These are phyloP conservation scores for Adelognathus sp. DNA, from an alignment of 2,888 invertebrate species.

Conservation along the genomic window DNA sequence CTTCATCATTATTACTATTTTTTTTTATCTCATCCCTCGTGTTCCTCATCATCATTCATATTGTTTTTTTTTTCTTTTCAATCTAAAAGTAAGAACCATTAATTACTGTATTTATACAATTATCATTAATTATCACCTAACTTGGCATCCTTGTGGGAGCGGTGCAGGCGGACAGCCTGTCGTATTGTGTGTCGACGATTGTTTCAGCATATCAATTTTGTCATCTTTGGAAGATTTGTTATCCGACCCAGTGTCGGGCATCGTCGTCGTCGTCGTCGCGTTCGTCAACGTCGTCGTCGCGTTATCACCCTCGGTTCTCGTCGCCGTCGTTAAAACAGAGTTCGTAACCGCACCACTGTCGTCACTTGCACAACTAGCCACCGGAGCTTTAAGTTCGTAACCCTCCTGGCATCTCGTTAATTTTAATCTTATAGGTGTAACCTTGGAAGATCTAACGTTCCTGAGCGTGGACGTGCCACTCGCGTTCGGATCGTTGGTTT, in stretches of 20 bases:
- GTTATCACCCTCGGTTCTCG: slow-evolving; percentile 64
- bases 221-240: slow-evolving; percentile 70
- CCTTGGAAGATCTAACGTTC: slow-evolving; percentile 86
- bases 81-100: slow-evolving; percentile 68
- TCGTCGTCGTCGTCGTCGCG: slow-evolving; percentile 57
- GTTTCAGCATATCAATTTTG: slow-evolving; percentile 62
- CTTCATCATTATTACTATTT: slow-evolving; percentile 28
- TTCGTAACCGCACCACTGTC: slow-evolving; percentile 55
- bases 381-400: slow-evolving; percentile 82
- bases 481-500: slow-evolving; percentile 14
- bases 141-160: slow-evolving; percentile 92
- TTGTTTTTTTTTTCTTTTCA: slow-evolving; percentile 57
- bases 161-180: slow-evolving; percentile 83
- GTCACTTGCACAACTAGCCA: slow-evolving; percentile 62
- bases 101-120: slow-evolving; percentile 77
- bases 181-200: slow-evolving; percentile 67
- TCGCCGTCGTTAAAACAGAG: slow-evolving; percentile 40
- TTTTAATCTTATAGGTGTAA: slow-evolving; percentile 92
- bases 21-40: too few species aligned
- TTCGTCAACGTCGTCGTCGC: slow-evolving; percentile 57
- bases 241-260: slow-evolving; percentile 59
- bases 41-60: too few species aligned
- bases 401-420: slow-evolving; percentile 91
- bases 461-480: slow-evolving; percentile 80
- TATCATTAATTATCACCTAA: slow-evolving; percentile 92